Percentiles rank a stretch among this genome's conserved stretches.
Evolutionary conservation across 2,888 invertebrate genomes (phyloP).

Genomic region (Luperina testacea): DNA sequence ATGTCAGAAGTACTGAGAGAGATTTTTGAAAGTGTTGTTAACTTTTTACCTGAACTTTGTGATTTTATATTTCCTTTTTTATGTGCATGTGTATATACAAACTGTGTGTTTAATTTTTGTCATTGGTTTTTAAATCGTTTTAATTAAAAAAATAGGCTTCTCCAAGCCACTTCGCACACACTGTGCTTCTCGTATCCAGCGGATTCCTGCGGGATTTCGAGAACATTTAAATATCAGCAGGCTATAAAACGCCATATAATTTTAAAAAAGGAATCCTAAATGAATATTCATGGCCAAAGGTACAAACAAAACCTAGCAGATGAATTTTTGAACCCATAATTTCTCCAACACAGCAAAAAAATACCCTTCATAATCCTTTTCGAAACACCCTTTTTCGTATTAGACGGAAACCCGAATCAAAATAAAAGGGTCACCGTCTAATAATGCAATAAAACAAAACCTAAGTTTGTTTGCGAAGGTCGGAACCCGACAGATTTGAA

Average conservation of each 20-base stretch:
- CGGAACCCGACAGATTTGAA: constrained; percentile 61
- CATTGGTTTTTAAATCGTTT: no score
- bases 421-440: constrained; percentile 52
- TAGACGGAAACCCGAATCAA: constrained; percentile 28
- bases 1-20: neutral
- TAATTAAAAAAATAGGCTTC: no score
- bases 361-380: neutral
- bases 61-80: neutral
- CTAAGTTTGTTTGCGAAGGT: constrained; percentile 66
- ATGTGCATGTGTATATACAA: neutral
- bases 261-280: neutral
- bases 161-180: neutral
- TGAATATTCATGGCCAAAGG: neutral
- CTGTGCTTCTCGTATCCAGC: neutral
- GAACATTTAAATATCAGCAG: neutral
- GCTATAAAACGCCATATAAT: neutral
- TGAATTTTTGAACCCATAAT: neutral
- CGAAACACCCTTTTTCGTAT: constrained; percentile 39
- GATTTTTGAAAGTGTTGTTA: neutral
- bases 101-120: no score
- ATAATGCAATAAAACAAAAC: constrained; percentile 64
- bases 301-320: neutral
- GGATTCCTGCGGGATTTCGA: neutral
- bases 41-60: neutral
- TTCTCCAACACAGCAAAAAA: neutral